Base-by-base conservation (phyloP, 2,888 invertebrate genomes). In the Biston stratarius region DNA sequence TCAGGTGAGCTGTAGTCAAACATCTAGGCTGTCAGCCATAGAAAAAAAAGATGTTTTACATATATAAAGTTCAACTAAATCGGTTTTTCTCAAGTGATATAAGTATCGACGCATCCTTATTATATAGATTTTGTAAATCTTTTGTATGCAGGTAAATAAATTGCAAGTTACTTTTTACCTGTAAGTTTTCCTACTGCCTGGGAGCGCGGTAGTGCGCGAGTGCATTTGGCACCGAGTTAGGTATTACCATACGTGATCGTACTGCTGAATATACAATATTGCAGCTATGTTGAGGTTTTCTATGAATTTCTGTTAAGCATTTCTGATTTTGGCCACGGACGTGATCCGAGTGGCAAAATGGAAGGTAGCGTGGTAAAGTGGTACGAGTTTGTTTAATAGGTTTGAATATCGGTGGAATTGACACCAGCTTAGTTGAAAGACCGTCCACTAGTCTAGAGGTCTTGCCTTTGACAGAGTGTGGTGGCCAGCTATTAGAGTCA, bases 171-270 rank as follows among this genome's bases (percentile, higher is more conserved):
- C 0, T 15, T 38, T 5, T 6, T 15, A 36, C 15, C 52, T 45
- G 12, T 12, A 56, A 66, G 24, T 44, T 47, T 48, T 40, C 58
- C 34, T 68, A 68, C 67, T 68, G 60, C 15, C 9, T 7, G 6
- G 0, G 14, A 14, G 7, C 24, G 8, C 12, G 11, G 33, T 12
- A 40, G 51, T 57, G 61, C 24, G 33, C 14, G 60, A 71, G 71
- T 75, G 74, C 77, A 76, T 74, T 77, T 76, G 77, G 74, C 77
- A 74, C 65, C 56, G 33, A 69, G 57, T 61, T 60, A 65, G 64
- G 48, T 58, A 70, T 74, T 74, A 71, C 58, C 74, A 62, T 69
- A 77, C 74, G 77, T 75, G 77, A 74, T 66, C 38, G 40, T 63
- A 58, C 56, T 74, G 38, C 69, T 44, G 61, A 70, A 67, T 59